Evolutionary conservation across 2,113 vertebrate genomes (phyloP).

Genomic region (Ameiurus melas): DNA sequence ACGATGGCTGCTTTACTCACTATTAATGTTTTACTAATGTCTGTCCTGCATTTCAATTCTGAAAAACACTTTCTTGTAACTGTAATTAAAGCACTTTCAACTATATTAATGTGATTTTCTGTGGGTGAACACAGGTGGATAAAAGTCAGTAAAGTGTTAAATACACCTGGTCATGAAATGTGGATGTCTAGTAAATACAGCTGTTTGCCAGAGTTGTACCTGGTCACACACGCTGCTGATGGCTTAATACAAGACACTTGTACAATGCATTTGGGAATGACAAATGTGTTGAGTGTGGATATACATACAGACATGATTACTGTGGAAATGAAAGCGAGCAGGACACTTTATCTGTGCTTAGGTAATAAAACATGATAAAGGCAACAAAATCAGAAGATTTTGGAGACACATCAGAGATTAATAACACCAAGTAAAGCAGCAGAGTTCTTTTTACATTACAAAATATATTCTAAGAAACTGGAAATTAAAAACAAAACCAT

Average conservation of each 20-base stretch:
- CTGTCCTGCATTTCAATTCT: neutral
- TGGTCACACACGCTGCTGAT: neutral
- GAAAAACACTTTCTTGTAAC: neutral
- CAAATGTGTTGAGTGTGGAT: neutral
- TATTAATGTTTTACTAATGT: neutral
- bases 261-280: neutral
- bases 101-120: neutral
- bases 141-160: fast-evolving
- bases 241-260: neutral
- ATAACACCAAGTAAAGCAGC: neutral
- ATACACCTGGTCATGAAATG: neutral
- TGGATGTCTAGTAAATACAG: neutral
- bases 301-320: neutral
- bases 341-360: neutral
- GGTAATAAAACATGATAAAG: neutral
- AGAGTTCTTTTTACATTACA: neutral
- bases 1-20: neutral
- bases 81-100: neutral
- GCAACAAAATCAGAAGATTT: neutral
- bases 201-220: neutral
- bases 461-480: neutral
- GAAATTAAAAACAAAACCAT: neutral
- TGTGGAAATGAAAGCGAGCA: neutral
- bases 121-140: neutral
- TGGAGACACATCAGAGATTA: neutral